phyloP scores from a whole-genome alignment of 2,113 vertebrate genomes.

The Motacilla tschutschensis region DNA sequence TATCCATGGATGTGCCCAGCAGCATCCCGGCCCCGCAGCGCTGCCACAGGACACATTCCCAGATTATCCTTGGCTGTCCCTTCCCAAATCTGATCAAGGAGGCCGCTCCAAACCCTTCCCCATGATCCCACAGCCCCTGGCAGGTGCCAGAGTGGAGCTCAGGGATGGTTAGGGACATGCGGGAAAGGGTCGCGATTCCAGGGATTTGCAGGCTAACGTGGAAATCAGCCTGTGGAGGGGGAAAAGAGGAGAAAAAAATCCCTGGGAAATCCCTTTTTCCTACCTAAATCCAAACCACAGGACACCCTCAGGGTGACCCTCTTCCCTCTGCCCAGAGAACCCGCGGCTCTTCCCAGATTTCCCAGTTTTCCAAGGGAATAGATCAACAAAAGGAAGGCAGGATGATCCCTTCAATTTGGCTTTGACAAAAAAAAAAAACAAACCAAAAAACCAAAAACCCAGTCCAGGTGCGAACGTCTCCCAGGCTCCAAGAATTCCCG shows the following conservation, averaged over 20 bases:
- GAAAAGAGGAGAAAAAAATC: not conserved
- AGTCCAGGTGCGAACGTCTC: not conserved
- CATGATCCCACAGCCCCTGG: not conserved
- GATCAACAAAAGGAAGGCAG: constrained; percentile 3
- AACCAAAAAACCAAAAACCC: not conserved
- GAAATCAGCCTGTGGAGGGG: not conserved
- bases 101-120: not conserved
- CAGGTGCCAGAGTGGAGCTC: not conserved
- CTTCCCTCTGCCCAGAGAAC: not conserved
- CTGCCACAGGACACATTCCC: not conserved
- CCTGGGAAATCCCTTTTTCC: not conserved
- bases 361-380: not conserved
- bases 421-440: not conserved
- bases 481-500: not conserved
- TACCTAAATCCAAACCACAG: not conserved
- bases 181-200: not conserved
- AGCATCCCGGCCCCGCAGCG: rapidly evolving
- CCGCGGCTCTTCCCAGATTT: not conserved
- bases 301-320: not conserved
- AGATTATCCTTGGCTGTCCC: not conserved
- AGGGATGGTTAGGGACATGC: rapidly evolving
- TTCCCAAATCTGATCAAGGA: not conserved
- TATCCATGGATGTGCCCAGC: rapidly evolving
- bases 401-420: not conserved
- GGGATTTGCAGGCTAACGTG: not conserved